Evolutionary conservation across 2,113 vertebrate genomes (phyloP), one percentile per base, ranked within the genome.

Genomic region (Proteles cristata): DNA sequence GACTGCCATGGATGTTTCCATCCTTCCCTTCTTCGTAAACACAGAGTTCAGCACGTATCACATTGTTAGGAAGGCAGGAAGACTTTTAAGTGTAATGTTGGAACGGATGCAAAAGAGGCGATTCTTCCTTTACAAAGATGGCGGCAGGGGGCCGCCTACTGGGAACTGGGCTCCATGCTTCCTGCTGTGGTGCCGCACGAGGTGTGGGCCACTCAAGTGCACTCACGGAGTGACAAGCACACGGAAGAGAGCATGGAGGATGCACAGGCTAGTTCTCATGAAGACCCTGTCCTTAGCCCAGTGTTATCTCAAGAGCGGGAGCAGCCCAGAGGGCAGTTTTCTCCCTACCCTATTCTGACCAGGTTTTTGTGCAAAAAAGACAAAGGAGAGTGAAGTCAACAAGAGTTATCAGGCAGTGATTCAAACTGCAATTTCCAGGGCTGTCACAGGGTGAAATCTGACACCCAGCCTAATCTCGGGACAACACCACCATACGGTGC

Each of bases 101-200:
- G 58, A 33, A 90, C 0, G 11, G 53, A 84, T 48, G 33, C 50
- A 66, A 81, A 43, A 17, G 1, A 35, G 58, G 39, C 2, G 11
- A 45, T 14, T 55, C 26, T 77, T 87, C 4, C 19, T n/a, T 33
- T 5, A 45, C 63, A 69, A 87, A 85, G 84, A 74, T 35, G 65
- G 66, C 1, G 0, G n/a, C 5, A 9, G 1, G 61, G 88, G 16
- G 19, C 26, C 0, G 0, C 7, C 31, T 39, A 11, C 0, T 0
- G 15, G n/a, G 39, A n/a, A 9, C n/a, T 21, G 73, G 45, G 61
- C 79, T 58, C 17, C 11, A 7, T 1, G 77, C 26, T 61, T 87
- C 43, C 25, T 4, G 28, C 2, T 8, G 28, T 4, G n/a, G 9
- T 9, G 39, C 55, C 66, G 25, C 7, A 3, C 8, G 50, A 55